These are phyloP conservation scores for Cistogaster globosa DNA, from an alignment of 2,888 invertebrate genomes.

Conservation along the genomic window DNA sequence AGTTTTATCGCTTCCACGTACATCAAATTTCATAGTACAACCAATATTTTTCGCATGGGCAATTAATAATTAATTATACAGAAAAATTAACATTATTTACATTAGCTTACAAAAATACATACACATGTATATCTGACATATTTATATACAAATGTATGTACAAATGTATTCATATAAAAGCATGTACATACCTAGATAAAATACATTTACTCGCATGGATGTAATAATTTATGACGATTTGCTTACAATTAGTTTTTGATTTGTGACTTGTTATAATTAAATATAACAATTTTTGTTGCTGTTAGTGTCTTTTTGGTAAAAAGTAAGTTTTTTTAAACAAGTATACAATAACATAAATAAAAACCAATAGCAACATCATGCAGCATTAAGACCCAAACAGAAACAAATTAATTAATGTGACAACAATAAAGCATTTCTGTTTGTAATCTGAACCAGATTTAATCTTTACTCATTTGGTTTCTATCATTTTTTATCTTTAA, in stretches of 20 bases:
- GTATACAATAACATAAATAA: not conserved
- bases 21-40: not conserved
- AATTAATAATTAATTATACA: not conserved
- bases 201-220: not conserved
- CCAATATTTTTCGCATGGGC: not conserved
- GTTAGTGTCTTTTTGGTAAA: constrained; percentile 38
- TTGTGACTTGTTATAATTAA: constrained; percentile 68
- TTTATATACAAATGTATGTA: no score
- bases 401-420: constrained; percentile 66
- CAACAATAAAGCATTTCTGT: constrained; percentile 43
- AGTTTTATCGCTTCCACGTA: no score
- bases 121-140: no score
- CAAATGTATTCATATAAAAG: no score
- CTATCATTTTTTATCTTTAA: constrained; percentile 33
- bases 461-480: constrained; percentile 42
- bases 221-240: constrained; percentile 40
- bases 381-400: constrained; percentile 22
- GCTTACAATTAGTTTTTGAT: constrained; percentile 58
- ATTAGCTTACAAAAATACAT: constrained; percentile 1
- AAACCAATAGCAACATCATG: constrained; percentile 2
- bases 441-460: constrained; percentile 61
- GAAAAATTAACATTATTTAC: not conserved
- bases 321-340: constrained; percentile 3
- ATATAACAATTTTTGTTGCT: constrained; percentile 57
- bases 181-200: no score